A percentile compares a stretch with the other conserved stretches of the same genome.
Evolutionary conservation across 2,888 invertebrate genomes (phyloP).

Genomic region (Andrena trimmerana): DNA sequence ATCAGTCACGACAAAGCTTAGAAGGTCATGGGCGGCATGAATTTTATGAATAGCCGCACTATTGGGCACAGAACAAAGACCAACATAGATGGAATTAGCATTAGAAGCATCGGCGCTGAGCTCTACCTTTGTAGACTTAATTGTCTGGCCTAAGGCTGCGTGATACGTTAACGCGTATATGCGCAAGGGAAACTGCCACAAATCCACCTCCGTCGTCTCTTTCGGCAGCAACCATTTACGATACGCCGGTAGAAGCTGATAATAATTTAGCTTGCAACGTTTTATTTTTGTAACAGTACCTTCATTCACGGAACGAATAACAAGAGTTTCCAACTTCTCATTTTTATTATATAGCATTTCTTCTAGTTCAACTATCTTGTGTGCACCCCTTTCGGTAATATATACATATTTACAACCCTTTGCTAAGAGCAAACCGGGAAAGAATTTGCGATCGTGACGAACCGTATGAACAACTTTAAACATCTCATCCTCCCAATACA

Average conservation of each 20-base stretch:
- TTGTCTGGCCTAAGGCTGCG: conserved; percentile 17
- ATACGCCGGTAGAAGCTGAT: conserved; percentile 36
- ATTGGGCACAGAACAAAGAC: conserved; percentile 11
- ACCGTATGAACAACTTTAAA: rapidly evolving
- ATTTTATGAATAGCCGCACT: conserved; percentile 25
- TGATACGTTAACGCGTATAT: conserved; percentile 37
- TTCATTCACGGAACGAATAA: not conserved
- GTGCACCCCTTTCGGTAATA: not conserved
- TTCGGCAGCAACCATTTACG: conserved; percentile 10
- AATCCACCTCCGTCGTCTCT: not conserved
- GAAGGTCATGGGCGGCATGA: conserved; percentile 1
- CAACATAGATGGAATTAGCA: conserved; percentile 27
- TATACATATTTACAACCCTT: conserved; percentile 29
- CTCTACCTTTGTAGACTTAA: not conserved
- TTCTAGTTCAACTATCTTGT: not conserved
- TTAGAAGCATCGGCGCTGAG: not conserved
- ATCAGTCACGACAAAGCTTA: conserved; percentile 9
- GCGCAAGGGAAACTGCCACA: conserved; percentile 36
- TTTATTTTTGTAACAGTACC: rapidly evolving
- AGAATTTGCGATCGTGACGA: not conserved
- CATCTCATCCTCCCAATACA: rapidly evolving
- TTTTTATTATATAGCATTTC: not conserved
- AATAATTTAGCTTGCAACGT: conserved; percentile 2
- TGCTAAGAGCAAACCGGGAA: conserved; percentile 17
- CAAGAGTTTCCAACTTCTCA: rapidly evolving